Base-by-base conservation (phyloP, 2,888 invertebrate genomes). In the Tortricodes alternella region DNA sequence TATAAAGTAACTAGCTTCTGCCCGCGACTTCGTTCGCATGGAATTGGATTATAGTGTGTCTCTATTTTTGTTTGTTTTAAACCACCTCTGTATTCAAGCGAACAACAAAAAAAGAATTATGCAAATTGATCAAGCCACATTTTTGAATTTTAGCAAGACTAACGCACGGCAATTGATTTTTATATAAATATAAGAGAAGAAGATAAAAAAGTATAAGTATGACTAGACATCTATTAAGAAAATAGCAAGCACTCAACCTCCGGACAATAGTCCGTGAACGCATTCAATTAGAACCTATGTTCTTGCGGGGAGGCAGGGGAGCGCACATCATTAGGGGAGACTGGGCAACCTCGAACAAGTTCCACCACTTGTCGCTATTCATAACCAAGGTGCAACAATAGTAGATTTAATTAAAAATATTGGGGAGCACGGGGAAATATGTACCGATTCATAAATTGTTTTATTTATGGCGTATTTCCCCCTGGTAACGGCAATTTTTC, bases 381-480 rank as follows among this genome's bases (percentile, higher is more conserved):
- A 84, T 81, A 70, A 75, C 71, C 73, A 75, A 81, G 79, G 77
- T 83, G 82, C 84, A 85, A 87, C 84, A 86, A 84, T 77, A 65
- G 76, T 73, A 59, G 66, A 62, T 74, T 80, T 83, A 80, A 84
- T 85, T 83, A 83, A 84, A 80, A 78, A 77, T 70, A 78, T 76
- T 70, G 71, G 66, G 67, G 70, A 70, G 69, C 66, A 62, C 61
- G 39, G 23, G 57, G 68, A 65, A 61, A 51, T 46, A 39, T 46
- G 56, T 46, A 56, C 53, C 57, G 46, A 51, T 52, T 46, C 50
- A 59, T 53, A 34, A 46, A 58, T 59, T 50, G 49, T 56, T 55
- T 50, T 56, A 56, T 56, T 56, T 56, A 56, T 56, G 50, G 55
- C 16, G 21, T 5, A 32, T 16, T 41, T 48, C 48, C 53, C 46